These are phyloP conservation scores for Pterocles orientalis DNA, from an alignment of 2,113 vertebrate genomes.

Conservation along the genomic window DNA sequence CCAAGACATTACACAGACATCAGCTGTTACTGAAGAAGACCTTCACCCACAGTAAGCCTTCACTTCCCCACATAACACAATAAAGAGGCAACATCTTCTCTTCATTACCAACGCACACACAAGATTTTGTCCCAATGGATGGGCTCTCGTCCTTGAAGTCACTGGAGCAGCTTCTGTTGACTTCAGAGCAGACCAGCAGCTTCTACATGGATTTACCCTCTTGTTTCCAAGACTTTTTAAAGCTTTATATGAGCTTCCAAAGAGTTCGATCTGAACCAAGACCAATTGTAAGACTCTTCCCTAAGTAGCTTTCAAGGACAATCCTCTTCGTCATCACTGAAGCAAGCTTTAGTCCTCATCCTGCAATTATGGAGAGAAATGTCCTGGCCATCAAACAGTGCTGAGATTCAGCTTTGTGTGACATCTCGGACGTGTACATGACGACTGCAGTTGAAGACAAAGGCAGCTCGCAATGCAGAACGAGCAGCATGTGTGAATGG, in stretches of 20 bases:
- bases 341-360: background rate
- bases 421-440: background rate
- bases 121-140: background rate
- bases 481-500: background rate
- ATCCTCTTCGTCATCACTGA: background rate
- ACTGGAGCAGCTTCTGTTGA: background rate
- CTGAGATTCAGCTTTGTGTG: background rate
- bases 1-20: background rate
- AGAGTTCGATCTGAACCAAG: background rate
- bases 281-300: background rate
- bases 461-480: background rate
- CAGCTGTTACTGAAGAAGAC: background rate
- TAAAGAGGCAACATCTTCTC: background rate
- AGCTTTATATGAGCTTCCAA: background rate
- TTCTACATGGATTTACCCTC: background rate
- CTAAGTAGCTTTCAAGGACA: background rate
- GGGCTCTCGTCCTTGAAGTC: background rate
- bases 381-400: background rate
- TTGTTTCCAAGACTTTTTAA: background rate
- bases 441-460: background rate
- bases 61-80: background rate
- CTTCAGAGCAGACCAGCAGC: background rate
- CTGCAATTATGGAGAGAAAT: background rate
- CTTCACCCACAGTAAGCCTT: background rate
- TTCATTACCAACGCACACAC: background rate